phyloP scores from a whole-genome alignment of 2,888 invertebrate genomes.

The Eupithecia vulgata region DNA sequence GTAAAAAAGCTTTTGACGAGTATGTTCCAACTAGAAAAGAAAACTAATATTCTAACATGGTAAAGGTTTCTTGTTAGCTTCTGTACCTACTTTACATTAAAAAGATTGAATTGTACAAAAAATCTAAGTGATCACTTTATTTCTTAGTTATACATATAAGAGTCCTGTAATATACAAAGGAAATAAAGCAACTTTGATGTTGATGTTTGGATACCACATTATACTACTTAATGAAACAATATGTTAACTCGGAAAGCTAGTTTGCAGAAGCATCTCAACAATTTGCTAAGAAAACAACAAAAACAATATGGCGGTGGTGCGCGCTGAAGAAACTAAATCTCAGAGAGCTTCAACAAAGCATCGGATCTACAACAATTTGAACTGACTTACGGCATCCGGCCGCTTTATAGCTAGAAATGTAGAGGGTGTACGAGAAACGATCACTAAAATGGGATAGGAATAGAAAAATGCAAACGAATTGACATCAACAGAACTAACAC shows the following conservation, averaged over 20 bases:
- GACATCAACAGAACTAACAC: not conserved
- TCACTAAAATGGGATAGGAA: not conserved
- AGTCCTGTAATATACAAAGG: no score
- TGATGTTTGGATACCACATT: no score
- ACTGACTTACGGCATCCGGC: conserved; percentile 49
- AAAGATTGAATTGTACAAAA: no score
- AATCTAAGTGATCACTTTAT: no score
- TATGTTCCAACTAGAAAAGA: no score
- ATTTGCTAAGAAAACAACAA: conserved; percentile 3
- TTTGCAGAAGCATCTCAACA: not conserved
- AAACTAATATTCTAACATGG: no score
- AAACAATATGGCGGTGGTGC: conserved; percentile 6
- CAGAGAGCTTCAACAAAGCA: conserved; percentile 39
- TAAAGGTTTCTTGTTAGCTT: no score
- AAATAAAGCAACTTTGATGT: no score
- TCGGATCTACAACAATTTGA: conserved; percentile 52
- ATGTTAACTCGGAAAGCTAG: not conserved
- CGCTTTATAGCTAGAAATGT: conserved; percentile 29
- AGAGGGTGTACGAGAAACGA: not conserved
- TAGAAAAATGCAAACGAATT: not conserved
- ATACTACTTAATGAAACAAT: not conserved
- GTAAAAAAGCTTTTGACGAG: no score
- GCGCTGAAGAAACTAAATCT: conserved; percentile 35
- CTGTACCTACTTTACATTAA: no score
- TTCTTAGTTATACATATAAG: no score